Evolutionary conservation across 2,888 invertebrate genomes (phyloP).

Genomic region (Megamerina dolium): DNA sequence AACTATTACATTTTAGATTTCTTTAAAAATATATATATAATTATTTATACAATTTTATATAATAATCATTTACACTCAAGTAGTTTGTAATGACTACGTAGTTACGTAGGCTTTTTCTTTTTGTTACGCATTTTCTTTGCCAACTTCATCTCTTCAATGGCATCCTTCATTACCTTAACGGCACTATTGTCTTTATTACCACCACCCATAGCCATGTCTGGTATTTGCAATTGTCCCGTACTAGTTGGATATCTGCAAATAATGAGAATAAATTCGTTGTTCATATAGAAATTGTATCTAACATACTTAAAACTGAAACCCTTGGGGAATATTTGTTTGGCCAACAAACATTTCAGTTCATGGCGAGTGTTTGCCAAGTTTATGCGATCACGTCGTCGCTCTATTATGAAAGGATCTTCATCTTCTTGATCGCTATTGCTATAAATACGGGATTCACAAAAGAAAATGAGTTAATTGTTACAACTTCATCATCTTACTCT

Average conservation of each 20-base stretch:
- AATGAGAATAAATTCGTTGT: background rate
- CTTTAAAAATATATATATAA: conserved; percentile 4
- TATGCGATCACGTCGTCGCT: conserved; percentile 41
- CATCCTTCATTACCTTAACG: conserved; percentile 54
- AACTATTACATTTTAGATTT: background rate
- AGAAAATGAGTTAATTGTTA: too few relatives aligned
- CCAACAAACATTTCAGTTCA: conserved; percentile 41
- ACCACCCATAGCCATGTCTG: conserved; percentile 27
- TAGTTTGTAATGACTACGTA: background rate
- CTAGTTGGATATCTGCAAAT: conserved; percentile 46
- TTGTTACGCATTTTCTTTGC: conserved; percentile 44
- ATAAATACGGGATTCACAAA: too few relatives aligned
- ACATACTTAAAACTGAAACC: conserved; percentile 57
- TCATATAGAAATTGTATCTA: background rate
- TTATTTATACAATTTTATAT: background rate
- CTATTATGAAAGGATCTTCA: conserved; percentile 42
- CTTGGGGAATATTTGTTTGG: conserved; percentile 60
- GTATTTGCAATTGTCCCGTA: conserved; percentile 35
- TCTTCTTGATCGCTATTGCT: conserved; percentile 43
- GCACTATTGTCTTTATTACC: conserved; percentile 43
- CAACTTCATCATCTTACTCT: background rate
- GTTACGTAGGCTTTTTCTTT: conserved; percentile 24
- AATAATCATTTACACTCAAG: conserved; percentile 4
- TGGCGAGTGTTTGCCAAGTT: conserved; percentile 33
- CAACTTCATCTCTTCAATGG: conserved; percentile 45